Conservation (phyloP, 2,888 invertebrate genomes). For the Hemicrepidius hirtus region DNA sequence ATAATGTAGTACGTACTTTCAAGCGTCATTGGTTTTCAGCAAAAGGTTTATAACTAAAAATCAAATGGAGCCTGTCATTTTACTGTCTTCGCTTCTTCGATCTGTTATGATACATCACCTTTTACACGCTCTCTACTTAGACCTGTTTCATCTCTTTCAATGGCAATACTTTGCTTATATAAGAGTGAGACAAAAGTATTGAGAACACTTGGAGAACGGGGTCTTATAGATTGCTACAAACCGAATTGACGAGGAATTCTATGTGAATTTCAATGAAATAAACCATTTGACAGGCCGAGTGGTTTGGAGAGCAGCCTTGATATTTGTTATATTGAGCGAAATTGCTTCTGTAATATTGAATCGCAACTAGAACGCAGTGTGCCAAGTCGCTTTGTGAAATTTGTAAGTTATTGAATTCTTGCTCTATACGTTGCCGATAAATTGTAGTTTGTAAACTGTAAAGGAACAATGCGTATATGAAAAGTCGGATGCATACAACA, state of each 20-base stretch:
- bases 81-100: slow-evolving; percentile 30
- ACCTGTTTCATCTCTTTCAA: slow-evolving; percentile 2
- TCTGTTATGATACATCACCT: slow-evolving; percentile 24
- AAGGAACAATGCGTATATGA: too few species aligned
- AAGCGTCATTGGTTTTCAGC: slow-evolving; percentile 41
- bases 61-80: slow-evolving; percentile 42
- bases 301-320: slow-evolving; percentile 42
- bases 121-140: slow-evolving; percentile 14
- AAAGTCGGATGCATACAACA: too few species aligned
- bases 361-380: slow-evolving; percentile 37
- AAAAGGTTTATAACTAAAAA: slow-evolving; percentile 37
- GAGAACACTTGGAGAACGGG: neutral
- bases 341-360: slow-evolving; percentile 47
- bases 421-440: neutral
- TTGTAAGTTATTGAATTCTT: slow-evolving; percentile 45
- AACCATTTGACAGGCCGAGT: slow-evolving; percentile 45
- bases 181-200: neutral
- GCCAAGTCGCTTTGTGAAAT: slow-evolving; percentile 33
- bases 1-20: slow-evolving; percentile 39
- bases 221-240: slow-evolving; percentile 41
- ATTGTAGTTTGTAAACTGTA: neutral
- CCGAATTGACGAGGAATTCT: slow-evolving; percentile 43
- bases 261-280: slow-evolving; percentile 47
- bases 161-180: neutral
- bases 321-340: slow-evolving; percentile 46